These are phyloP conservation scores for Pipistrellus kuhlii DNA, from an alignment of 2,797 vertebrate species.

Conservation along the genomic window DNA sequence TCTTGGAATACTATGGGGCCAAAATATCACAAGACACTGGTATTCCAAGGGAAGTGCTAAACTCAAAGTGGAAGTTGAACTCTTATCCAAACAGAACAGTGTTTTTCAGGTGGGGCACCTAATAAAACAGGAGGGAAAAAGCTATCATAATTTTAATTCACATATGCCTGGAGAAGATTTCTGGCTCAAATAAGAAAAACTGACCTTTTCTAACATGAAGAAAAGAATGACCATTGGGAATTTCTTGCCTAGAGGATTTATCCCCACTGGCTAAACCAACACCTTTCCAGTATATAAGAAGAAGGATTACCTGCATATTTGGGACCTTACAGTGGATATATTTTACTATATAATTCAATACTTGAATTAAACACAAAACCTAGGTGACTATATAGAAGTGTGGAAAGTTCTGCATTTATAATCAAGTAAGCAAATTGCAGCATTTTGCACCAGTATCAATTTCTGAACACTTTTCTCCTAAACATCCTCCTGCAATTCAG, in stretches of 20 bases:
- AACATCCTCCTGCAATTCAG: conserved; percentile 64
- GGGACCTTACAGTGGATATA: conserved; percentile 51
- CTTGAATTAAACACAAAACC: conserved; percentile 68
- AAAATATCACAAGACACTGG: neutral
- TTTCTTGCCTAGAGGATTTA: conserved; percentile 54
- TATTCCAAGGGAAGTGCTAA: conserved; percentile 1
- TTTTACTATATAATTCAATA: conserved; percentile 77
- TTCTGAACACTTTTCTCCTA: conserved; percentile 59
- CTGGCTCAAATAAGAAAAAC: conserved; percentile 55
- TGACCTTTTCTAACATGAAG: conserved; percentile 45
- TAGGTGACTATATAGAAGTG: conserved; percentile 66
- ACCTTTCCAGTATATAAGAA: neutral
- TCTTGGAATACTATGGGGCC: neutral
- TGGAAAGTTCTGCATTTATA: conserved; percentile 73
- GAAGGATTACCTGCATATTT: conserved; percentile 39
- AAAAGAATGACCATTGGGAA: conserved; percentile 8
- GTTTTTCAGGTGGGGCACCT: neutral
- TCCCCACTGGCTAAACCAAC: conserved; percentile 35
- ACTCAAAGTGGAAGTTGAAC: neutral
- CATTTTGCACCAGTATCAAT: conserved; percentile 65
- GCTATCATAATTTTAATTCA: conserved; percentile 50
- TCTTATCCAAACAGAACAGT: neutral
- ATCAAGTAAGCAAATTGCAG: conserved; percentile 70
- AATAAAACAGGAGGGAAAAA: neutral
- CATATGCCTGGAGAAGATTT: conserved; percentile 38